Evolutionary conservation across 2,113 vertebrate genomes (phyloP), one percentile per base, ranked within the genome.

Genomic region (Bettongia penicillata): DNA sequence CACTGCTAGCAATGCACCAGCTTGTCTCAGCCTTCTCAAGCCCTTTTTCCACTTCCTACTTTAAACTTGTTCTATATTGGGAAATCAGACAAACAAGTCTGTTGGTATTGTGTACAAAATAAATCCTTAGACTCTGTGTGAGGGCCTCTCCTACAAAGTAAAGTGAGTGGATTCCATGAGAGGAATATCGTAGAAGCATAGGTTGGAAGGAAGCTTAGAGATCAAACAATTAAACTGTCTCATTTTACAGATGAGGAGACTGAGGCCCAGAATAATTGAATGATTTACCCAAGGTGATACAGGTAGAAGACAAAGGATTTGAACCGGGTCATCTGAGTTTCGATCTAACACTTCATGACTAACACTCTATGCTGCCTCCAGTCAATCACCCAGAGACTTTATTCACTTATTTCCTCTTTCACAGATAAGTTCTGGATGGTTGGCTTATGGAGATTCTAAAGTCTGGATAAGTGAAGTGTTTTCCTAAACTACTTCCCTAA

Each of bases 51-150:
- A 92, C 37, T 91, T 93, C 26, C 50, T 91, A 12, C 43, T 91
- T 94, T 47, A 8, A 61, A 26, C 26, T 16, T 77, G 91, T 53
- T 57, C n/a, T 3, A 11, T 22, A 25, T 52, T 94, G 19, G 43
- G 52, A 93, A 89, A 94, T 93, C 37, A 90, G 57, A 61, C 95
- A 94, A 89, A 28, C 10, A 51, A 91, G 26, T 31, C 92, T 96
- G 51, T 92, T 48, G 68, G 89, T 93, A 31, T 52, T 84, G 37
- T 31, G 23, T 53, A 10, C 25, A 93, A 96, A 95, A 53, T 26
- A 24, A 91, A 50, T 89, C 95, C 89, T 91, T 1, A 10, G 93
- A 23, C 52, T 53, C 61, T 55, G 24, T 51, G 47, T 23, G 7
- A 2, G 4, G 28, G 22, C 11, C 11, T 94, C 23, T 51, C 23